These are phyloP conservation scores for Diplolepis rosae DNA, from an alignment of 2,888 invertebrate species.

Conservation along the genomic window DNA sequence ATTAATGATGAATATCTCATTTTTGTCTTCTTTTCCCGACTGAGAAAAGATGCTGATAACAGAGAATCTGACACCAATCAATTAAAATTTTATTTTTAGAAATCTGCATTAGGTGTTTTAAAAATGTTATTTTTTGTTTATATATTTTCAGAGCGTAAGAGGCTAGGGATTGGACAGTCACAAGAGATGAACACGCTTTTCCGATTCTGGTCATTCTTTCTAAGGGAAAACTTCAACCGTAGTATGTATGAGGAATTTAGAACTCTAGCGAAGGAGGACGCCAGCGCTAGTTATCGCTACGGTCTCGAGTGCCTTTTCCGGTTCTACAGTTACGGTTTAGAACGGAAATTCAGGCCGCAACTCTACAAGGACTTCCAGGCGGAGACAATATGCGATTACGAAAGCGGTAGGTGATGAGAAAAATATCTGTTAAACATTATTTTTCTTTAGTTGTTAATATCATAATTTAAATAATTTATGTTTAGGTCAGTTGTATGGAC, in stretches of 20 bases:
- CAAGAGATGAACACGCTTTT: constrained; percentile 99
- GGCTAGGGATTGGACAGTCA: constrained; percentile 94
- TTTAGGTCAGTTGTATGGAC: constrained; percentile 94
- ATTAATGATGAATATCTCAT: constrained; percentile 59
- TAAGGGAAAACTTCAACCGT: constrained; percentile 97
- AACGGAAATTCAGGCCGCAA: constrained; percentile 95
- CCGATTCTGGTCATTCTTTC: constrained; percentile 99
- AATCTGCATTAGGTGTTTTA: constrained; percentile 5
- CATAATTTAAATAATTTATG: neutral
- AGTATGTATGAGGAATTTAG: constrained; percentile 99
- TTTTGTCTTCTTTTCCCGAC: constrained; percentile 73
- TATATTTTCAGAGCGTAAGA: constrained; percentile 86
- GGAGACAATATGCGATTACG: constrained; percentile 92
- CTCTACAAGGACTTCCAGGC: constrained; percentile 96
- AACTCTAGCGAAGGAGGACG: constrained; percentile 94
- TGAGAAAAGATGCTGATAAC: constrained; percentile 62
- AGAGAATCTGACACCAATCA: constrained; percentile 58
- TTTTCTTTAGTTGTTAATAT: neutral
- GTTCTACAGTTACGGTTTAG: constrained; percentile 98
- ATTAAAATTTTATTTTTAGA: neutral
- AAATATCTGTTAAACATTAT: neutral
- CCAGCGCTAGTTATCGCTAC: constrained; percentile 90
- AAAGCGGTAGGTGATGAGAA: constrained; percentile 79
- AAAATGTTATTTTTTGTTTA: constrained; percentile 19
- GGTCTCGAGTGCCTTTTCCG: constrained; percentile 92